Percentiles rank a stretch among this genome's conserved stretches.
phyloP scores from a whole-genome alignment of 2,113 vertebrate genomes.

The Tamias sibiricus region DNA sequence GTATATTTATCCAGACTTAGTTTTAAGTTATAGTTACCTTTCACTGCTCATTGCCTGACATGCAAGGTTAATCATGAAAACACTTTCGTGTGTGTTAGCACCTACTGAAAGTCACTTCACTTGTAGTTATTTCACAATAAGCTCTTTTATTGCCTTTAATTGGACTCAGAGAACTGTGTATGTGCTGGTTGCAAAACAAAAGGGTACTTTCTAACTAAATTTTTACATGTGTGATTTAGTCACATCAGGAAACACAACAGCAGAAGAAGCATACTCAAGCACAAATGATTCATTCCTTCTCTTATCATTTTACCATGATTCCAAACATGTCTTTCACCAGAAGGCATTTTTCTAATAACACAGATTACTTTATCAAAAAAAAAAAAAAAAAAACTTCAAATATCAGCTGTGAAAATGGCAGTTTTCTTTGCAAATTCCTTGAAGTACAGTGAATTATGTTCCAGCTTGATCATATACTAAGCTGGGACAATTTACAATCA shows the following conservation, averaged over 20 bases:
- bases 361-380: neutral
- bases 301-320: neutral
- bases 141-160: neutral
- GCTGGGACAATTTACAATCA: neutral
- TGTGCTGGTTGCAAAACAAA: neutral
- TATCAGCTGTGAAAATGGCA: neutral
- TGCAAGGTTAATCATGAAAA: neutral
- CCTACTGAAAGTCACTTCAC: neutral
- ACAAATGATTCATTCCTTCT: neutral
- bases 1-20: neutral
- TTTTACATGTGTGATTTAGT: neutral
- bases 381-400: neutral
- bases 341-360: neutral
- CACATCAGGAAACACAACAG: neutral
- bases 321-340: neutral
- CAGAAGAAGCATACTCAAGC: neutral
- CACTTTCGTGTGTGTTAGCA: neutral
- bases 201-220: neutral
- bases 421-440: neutral
- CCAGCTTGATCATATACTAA: neutral
- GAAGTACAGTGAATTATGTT: neutral
- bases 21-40: neutral
- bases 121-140: neutral
- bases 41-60: neutral
- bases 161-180: neutral